Percentiles rank a stretch among this genome's conserved stretches.
Evolutionary conservation across 1,140 invertebrate species (phyloP).

Genomic region (Drosophila gunungcola): DNA sequence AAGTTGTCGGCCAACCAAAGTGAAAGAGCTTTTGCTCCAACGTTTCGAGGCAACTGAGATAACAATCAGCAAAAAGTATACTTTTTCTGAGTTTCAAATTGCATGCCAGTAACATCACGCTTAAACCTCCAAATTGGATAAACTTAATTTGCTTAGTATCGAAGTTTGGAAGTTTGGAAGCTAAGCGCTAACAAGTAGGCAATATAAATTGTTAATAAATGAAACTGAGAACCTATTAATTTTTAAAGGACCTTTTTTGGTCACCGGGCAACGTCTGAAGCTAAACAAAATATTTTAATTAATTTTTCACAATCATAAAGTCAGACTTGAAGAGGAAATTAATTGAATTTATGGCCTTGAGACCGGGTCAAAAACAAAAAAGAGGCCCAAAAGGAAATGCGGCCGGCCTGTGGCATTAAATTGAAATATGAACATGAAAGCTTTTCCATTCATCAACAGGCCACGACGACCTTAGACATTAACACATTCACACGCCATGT

Average conservation of each 20-base stretch:
- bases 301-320: constrained; percentile 37
- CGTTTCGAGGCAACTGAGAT: constrained; percentile 22
- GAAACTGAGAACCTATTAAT: constrained; percentile 20
- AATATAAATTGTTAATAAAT: constrained; percentile 8
- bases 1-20: constrained; percentile 28
- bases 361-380: constrained; percentile 16
- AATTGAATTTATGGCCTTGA: constrained; percentile 67
- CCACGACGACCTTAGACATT: constrained; percentile 70
- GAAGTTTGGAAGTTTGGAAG: not conserved
- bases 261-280: constrained; percentile 14
- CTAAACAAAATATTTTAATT: constrained; percentile 42
- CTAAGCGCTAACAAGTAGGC: not conserved
- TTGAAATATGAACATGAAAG: constrained; percentile 81
- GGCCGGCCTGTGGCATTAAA: constrained; percentile 49
- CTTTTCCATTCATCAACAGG: constrained; percentile 69
- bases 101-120: constrained; percentile 24
- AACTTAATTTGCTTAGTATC: constrained; percentile 33
- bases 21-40: constrained; percentile 10
- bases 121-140: constrained; percentile 17
- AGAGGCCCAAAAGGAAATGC: constrained; percentile 39
- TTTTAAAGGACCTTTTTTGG: constrained; percentile 20
- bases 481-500: constrained; percentile 69
- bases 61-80: constrained; percentile 49
- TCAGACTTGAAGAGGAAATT: constrained; percentile 34
- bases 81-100: constrained; percentile 41